Evolutionary conservation across 2,113 vertebrate genomes (phyloP).

Genomic region (Dasyprocta punctata): DNA sequence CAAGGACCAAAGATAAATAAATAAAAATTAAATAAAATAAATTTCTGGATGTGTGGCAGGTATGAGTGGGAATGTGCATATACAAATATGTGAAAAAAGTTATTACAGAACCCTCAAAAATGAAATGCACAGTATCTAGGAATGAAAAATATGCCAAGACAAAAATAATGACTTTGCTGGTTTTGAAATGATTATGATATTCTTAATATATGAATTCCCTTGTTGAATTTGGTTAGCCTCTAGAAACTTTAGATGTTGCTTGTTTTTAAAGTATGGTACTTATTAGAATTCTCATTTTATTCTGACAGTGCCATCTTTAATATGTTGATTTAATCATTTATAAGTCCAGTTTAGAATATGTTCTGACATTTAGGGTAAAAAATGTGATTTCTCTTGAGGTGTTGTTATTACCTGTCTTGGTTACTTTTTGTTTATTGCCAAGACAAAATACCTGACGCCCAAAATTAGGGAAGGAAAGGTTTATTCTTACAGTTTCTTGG

Average conservation of each 20-base stretch:
- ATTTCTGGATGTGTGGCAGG: too few relatives aligned
- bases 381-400: constrained; percentile 30
- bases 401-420: constrained; percentile 62
- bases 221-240: constrained; percentile 32
- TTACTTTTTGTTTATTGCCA: too few relatives aligned
- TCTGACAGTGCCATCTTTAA: not conserved
- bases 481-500: too few relatives aligned
- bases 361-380: constrained; percentile 57
- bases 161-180: constrained; percentile 55
- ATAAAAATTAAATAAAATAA: too few relatives aligned
- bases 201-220: constrained; percentile 68
- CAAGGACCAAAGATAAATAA: too few relatives aligned
- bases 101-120: constrained; percentile 64
- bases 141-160: constrained; percentile 47
- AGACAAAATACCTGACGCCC: too few relatives aligned
- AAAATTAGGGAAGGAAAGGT: too few relatives aligned
- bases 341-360: constrained; percentile 8
- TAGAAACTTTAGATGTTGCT: not conserved
- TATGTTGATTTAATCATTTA: not conserved
- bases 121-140: not conserved
- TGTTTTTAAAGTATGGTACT: constrained; percentile 19
- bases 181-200: constrained; percentile 59
- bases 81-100: too few relatives aligned
- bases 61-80: too few relatives aligned
- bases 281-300: constrained; percentile 26